phyloP scores from a whole-genome alignment of 2,888 invertebrate genomes.

The Andrena camellia region DNA sequence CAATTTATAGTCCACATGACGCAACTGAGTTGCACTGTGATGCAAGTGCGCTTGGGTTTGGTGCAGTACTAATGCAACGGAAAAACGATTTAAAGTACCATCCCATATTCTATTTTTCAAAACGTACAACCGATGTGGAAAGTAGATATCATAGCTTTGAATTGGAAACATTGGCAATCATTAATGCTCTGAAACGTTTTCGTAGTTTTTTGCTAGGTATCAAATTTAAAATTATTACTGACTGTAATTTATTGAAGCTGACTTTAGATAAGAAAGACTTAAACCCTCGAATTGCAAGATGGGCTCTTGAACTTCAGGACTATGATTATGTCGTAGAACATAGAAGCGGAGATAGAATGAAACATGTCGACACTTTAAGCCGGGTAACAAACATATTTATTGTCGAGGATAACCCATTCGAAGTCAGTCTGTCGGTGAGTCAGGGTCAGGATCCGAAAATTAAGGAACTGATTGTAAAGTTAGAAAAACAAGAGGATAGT shows the following conservation, averaged over 20 bases:
- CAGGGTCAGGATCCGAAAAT: slow-evolving; percentile 1
- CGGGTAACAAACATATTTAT: neutral
- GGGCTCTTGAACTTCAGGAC: neutral
- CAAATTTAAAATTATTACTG: too few species aligned
- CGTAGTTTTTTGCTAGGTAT: slow-evolving; percentile 14
- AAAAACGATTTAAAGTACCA: slow-evolving; percentile 18
- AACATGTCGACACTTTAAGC: slow-evolving; percentile 7
- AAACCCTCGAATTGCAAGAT: too few species aligned
- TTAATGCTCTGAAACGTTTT: slow-evolving; percentile 9
- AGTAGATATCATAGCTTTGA: slow-evolving; percentile 10
- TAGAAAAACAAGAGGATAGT: neutral
- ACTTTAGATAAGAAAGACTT: slow-evolving; percentile 6
- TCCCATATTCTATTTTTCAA: slow-evolving; percentile 20
- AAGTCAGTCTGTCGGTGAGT: neutral
- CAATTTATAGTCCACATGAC: too few species aligned
- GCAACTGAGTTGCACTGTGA: too few species aligned
- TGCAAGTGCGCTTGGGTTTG: slow-evolving; percentile 9
- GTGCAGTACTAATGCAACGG: slow-evolving; percentile 13
- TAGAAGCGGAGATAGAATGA: slow-evolving; percentile 3
- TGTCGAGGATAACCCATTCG: slow-evolving; percentile 7
- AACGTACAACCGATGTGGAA: neutral
- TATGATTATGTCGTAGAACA: slow-evolving; percentile 23
- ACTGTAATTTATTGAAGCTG: slow-evolving; percentile 5
- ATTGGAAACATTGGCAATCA: neutral
- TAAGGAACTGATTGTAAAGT: neutral